These are phyloP conservation scores for Microcebus murinus DNA, from an alignment of 2,113 vertebrate genomes.

Conservation along the genomic window DNA sequence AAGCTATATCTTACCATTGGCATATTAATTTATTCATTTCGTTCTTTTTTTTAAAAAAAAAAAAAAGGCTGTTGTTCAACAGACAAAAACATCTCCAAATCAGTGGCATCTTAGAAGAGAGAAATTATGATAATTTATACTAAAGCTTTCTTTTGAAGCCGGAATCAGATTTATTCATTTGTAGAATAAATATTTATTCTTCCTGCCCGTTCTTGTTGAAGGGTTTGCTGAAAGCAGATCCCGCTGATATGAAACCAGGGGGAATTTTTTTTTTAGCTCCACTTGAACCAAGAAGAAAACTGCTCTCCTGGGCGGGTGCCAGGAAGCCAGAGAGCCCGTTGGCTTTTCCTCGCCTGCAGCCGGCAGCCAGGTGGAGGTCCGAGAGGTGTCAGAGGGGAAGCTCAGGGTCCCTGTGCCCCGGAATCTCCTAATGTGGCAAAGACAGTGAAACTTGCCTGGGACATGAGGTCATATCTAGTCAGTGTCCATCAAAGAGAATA, in stretches of 20 bases:
- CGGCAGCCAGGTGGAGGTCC: slow-evolving; percentile 19
- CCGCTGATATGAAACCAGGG: slow-evolving; percentile 55
- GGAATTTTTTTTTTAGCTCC: slow-evolving; percentile 60
- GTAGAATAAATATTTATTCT: slow-evolving; percentile 77
- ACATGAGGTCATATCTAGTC: slow-evolving; percentile 3
- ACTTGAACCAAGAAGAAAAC: slow-evolving; percentile 65
- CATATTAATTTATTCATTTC: slow-evolving; percentile 23
- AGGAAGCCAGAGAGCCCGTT: background rate
- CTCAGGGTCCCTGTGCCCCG: background rate
- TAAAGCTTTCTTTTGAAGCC: slow-evolving; percentile 76
- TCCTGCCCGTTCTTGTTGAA: slow-evolving; percentile 70
- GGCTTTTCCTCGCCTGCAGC: slow-evolving; percentile 17
- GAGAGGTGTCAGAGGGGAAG: background rate
- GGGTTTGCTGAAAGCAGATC: slow-evolving; percentile 60
- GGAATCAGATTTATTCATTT: slow-evolving; percentile 71
- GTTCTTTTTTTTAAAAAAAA: background rate
- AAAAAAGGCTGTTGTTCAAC: slow-evolving; percentile 34
- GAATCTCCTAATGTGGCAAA: background rate
- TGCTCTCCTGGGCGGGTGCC: slow-evolving; percentile 45
- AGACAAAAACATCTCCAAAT: slow-evolving; percentile 57
- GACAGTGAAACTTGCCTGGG: background rate
- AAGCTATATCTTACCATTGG: background rate
- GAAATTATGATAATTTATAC: slow-evolving; percentile 77
- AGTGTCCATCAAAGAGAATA: slow-evolving; percentile 3
- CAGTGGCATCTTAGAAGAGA: slow-evolving; percentile 46